phyloP scores from a whole-genome alignment of 2,888 invertebrate genomes.

The Xestia rhomboidea region DNA sequence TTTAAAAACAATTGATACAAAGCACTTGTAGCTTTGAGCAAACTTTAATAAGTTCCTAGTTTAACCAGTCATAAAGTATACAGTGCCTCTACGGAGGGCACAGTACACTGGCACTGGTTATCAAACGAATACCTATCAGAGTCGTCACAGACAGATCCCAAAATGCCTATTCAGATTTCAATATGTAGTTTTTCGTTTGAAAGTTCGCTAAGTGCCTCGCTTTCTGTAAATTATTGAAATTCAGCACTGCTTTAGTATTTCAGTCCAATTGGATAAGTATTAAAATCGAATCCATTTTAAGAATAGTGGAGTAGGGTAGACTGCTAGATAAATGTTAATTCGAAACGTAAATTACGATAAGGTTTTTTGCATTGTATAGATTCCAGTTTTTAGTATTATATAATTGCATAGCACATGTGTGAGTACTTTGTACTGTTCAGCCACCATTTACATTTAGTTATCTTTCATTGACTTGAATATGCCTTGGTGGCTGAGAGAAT shows the following conservation, averaged over 20 bases:
- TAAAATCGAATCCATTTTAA: constrained; percentile 15
- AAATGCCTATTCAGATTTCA: constrained; percentile 21
- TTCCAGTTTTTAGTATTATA: too few species aligned
- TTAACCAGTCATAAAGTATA: background rate
- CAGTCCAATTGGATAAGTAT: constrained; percentile 10
- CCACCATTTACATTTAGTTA: too few species aligned
- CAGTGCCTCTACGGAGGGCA: background rate
- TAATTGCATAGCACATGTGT: too few species aligned
- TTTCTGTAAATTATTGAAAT: constrained; percentile 34
- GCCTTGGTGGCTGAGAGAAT: too few species aligned
- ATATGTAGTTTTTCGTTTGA: constrained; percentile 23
- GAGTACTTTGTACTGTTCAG: too few species aligned
- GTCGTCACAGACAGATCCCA: background rate
- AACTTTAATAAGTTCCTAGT: background rate
- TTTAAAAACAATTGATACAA: background rate
- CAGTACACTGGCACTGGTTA: background rate
- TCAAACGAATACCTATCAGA: constrained; percentile 13
- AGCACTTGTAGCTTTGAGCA: background rate
- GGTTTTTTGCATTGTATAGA: too few species aligned
- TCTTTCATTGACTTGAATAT: too few species aligned
- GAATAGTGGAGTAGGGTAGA: background rate
- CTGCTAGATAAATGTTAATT: background rate
- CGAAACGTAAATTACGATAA: background rate
- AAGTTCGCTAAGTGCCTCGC: background rate
- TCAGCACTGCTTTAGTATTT: constrained; percentile 13